phyloP scores from a whole-genome alignment of 2,888 invertebrate species.

The Cheilosia pagana region DNA sequence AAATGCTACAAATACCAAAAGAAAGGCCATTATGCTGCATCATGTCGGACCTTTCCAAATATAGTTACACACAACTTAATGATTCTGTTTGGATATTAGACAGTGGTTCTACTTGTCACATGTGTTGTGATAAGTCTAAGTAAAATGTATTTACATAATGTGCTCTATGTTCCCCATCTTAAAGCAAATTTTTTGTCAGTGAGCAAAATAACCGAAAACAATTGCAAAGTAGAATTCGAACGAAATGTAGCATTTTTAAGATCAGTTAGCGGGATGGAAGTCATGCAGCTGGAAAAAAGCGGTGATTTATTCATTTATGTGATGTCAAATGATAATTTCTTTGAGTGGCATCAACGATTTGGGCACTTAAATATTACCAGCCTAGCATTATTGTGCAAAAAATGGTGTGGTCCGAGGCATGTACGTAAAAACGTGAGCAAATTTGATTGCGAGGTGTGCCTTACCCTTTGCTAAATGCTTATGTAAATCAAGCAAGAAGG shows the following conservation, averaged over 20 bases:
- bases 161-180: constrained; percentile 2
- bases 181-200: constrained; percentile 36
- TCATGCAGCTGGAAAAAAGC: constrained; percentile 11
- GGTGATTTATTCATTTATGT: not conserved
- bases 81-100: constrained; percentile 18
- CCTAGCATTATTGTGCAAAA: constrained; percentile 10
- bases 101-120: constrained; percentile 15
- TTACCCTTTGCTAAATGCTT: constrained; percentile 7
- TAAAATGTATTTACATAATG: constrained; percentile 17
- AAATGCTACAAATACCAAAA: constrained; percentile 46
- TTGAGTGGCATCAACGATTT: constrained; percentile 18
- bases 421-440: constrained; percentile 1
- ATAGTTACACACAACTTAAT: constrained; percentile 15
- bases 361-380: constrained; percentile 27
- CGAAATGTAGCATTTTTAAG: constrained; percentile 11
- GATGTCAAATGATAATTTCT: not conserved
- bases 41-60: constrained; percentile 10
- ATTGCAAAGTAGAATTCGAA: constrained; percentile 22
- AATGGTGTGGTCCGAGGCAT: constrained; percentile 14
- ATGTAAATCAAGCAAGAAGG: not conserved
- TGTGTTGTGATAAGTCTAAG: constrained; percentile 13
- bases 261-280: constrained; percentile 2
- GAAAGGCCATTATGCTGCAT: constrained; percentile 28
- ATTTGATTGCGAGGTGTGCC: constrained; percentile 26
- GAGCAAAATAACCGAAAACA: constrained; percentile 16